These are phyloP conservation scores for Ormyrus thymus DNA, from an alignment of 2,888 invertebrate genomes.

Conservation along the genomic window DNA sequence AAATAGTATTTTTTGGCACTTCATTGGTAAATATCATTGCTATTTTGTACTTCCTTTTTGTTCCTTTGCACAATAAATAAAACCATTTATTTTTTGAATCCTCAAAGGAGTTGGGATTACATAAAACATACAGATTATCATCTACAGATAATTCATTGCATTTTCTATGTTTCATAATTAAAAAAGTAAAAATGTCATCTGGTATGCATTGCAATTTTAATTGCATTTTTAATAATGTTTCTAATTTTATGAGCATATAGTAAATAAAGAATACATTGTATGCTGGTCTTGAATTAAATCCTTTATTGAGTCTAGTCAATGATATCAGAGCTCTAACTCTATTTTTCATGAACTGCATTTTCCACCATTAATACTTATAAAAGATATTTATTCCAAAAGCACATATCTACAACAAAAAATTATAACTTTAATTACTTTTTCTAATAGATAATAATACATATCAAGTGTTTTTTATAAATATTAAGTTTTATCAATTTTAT, in stretches of 20 bases:
- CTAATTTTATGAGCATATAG: constrained; percentile 59
- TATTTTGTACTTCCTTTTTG: constrained; percentile 66
- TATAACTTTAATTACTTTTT: too few species aligned
- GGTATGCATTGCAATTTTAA: constrained; percentile 59
- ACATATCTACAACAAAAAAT: too few species aligned
- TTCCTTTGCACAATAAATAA: constrained; percentile 62
- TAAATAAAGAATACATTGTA: constrained; percentile 61
- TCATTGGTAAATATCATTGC: constrained; percentile 58
- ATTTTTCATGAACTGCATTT: constrained; percentile 35
- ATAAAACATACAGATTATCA: constrained; percentile 62
- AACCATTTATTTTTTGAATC: constrained; percentile 55
- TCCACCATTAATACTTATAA: neutral
- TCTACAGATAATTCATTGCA: constrained; percentile 59
- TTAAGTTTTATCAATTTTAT: too few species aligned
- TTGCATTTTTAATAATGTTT: constrained; percentile 57
- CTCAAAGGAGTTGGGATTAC: constrained; percentile 50
- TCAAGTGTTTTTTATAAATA: too few species aligned
- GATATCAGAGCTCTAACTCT: constrained; percentile 19
- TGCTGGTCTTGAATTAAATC: constrained; percentile 61
- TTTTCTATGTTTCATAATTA: constrained; percentile 55
- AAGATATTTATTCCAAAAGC: too few species aligned
- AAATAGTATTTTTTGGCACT: constrained; percentile 57
- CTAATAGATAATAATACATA: too few species aligned
- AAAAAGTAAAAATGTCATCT: constrained; percentile 57
- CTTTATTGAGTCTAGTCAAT: constrained; percentile 28